Conservation (phyloP, 2,113 vertebrate species). For the Spermophilus dauricus region DNA sequence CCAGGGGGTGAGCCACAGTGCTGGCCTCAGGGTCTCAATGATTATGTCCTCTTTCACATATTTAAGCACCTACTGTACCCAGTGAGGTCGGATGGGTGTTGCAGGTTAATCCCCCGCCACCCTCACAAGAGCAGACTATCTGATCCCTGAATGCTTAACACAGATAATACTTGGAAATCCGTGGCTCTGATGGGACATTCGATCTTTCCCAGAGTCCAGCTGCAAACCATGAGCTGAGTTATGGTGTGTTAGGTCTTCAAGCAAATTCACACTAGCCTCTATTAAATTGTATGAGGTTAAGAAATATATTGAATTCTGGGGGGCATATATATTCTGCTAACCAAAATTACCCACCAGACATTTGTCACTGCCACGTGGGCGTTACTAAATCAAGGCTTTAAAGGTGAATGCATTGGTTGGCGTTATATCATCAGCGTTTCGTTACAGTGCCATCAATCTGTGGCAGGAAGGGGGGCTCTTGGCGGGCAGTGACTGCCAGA, state of each 20-base stretch:
- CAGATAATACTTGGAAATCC: background rate
- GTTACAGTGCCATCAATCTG: slow-evolving; percentile 60
- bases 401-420: slow-evolving; percentile 57
- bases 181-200: background rate
- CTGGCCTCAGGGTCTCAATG: background rate
- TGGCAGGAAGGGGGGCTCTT: slow-evolving; percentile 32
- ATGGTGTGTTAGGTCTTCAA: background rate
- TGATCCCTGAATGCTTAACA: background rate
- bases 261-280: slow-evolving; percentile 32
- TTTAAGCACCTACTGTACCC: background rate
- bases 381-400: slow-evolving; percentile 68
- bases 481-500: background rate
- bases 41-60: background rate
- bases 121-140: background rate
- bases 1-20: accelerated
- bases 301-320: slow-evolving; percentile 57
- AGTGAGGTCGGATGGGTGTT: background rate
- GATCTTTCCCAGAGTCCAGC: background rate
- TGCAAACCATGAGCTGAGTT: background rate
- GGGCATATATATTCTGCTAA: slow-evolving; percentile 26
- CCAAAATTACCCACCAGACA: slow-evolving; percentile 58
- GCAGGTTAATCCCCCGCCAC: background rate
- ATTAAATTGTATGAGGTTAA: slow-evolving; percentile 45
- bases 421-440: slow-evolving; percentile 67
- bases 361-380: slow-evolving; percentile 37